Evolutionary conservation across 2,888 invertebrate genomes (phyloP).

Genomic region (Eupelmus urozonus): DNA sequence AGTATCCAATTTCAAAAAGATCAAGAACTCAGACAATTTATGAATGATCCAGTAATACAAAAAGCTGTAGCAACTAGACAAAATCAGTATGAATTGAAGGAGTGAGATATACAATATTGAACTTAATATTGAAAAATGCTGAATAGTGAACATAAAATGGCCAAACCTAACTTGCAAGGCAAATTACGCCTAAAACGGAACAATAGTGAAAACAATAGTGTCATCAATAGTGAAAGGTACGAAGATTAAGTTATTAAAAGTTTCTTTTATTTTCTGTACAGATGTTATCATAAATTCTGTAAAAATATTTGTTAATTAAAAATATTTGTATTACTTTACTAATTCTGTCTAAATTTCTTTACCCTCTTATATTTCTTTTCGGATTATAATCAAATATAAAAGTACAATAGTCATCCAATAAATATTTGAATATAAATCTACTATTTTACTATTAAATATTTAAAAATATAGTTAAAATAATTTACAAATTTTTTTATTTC

Average conservation of each 20-base stretch:
- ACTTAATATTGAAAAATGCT: constrained; percentile 21
- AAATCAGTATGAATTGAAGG: background rate
- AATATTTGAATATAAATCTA: background rate
- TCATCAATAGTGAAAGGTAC: constrained; percentile 57
- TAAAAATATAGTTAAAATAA: background rate
- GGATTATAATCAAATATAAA: too few species aligned
- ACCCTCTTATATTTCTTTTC: background rate
- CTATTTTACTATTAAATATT: too few species aligned
- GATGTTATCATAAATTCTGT: constrained; percentile 21
- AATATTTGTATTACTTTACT: constrained; percentile 8
- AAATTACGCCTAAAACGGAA: constrained; percentile 49
- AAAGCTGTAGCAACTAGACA: background rate
- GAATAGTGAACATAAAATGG: background rate
- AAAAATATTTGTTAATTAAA: constrained; percentile 48
- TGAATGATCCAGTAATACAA: constrained; percentile 8
- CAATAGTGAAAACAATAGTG: too few species aligned
- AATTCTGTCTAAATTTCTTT: constrained; percentile 15
- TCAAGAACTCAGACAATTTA: background rate
- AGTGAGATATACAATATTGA: too few species aligned
- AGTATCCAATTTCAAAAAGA: background rate
- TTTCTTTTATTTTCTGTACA: background rate
- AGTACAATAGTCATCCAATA: background rate
- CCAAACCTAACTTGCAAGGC: constrained; percentile 21
- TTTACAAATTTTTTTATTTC: constrained; percentile 31
- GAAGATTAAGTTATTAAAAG: constrained; percentile 15